Percentiles rank a stretch among this genome's conserved stretches.
These are phyloP conservation scores for Gallinago paraguaiae DNA, from an alignment of 2,113 vertebrate genomes.

Conservation along the genomic window DNA sequence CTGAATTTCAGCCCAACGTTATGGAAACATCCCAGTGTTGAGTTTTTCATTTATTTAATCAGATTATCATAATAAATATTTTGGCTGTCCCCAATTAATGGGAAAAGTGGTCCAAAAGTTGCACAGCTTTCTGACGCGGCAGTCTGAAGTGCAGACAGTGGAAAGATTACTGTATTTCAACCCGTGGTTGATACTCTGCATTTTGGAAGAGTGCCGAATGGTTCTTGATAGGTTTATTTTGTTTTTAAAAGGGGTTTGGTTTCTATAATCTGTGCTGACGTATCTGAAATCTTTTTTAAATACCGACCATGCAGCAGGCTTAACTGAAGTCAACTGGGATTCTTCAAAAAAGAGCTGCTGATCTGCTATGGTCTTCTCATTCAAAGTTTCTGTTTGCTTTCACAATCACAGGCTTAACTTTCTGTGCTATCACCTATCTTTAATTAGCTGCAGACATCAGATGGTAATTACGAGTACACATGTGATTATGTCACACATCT, in stretches of 20 bases:
- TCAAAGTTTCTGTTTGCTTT: neutral
- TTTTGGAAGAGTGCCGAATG: neutral
- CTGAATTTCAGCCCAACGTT: neutral
- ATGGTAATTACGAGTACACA: fast-evolving
- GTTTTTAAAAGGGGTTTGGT: neutral
- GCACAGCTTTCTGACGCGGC: fast-evolving
- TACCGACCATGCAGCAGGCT: neutral
- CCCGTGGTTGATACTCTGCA: neutral
- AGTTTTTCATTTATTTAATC: neutral
- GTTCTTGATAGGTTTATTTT: neutral
- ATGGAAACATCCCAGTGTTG: neutral
- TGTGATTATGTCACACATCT: no score
- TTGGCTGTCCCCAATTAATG: neutral
- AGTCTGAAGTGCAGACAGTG: neutral
- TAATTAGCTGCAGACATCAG: neutral
- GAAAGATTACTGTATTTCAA: neutral
- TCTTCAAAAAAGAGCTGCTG: neutral
- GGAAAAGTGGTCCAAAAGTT: neutral
- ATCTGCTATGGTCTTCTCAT: neutral
- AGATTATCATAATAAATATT: neutral
- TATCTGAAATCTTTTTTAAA: neutral
- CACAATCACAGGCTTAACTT: neutral
- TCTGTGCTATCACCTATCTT: neutral
- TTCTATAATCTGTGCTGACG: neutral
- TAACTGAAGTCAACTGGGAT: neutral